phyloP scores from a whole-genome alignment of 2,797 vertebrate genomes.

The Heteromormyrus szaboi region DNA sequence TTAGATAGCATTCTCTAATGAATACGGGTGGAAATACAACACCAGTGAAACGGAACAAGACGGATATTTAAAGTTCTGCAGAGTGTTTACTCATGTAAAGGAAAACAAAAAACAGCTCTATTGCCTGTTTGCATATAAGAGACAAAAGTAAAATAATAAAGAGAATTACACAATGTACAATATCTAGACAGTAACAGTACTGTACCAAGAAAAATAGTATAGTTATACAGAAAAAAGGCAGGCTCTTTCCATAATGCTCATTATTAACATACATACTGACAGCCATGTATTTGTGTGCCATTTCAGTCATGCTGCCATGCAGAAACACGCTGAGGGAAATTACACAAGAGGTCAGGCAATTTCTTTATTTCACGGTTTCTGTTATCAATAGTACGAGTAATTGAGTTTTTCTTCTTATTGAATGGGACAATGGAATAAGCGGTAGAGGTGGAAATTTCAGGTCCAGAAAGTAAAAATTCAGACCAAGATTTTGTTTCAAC shows the following conservation, averaged over 20 bases:
- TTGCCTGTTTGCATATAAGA: not conserved
- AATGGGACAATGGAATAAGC: not conserved
- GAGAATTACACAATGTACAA: not conserved
- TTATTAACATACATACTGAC: not conserved
- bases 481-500: not conserved
- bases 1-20: not conserved
- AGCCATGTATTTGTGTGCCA: not conserved
- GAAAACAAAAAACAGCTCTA: not conserved
- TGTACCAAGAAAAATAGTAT: not conserved
- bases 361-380: not conserved
- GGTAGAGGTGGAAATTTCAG: not conserved
- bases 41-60: not conserved
- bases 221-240: not conserved
- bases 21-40: not conserved
- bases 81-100: not conserved
- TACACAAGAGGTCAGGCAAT: not conserved
- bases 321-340: not conserved
- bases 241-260: not conserved
- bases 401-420: not conserved
- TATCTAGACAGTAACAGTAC: not conserved
- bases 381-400: not conserved
- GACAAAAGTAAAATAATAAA: not conserved
- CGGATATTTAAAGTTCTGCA: slow-evolving; percentile 2
- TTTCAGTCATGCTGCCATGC: not conserved
- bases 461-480: not conserved